Evolutionary conservation across 1,140 invertebrate genomes (phyloP), one percentile per base, ranked within the genome.

Genomic region (Zelostemma sp.): DNA sequence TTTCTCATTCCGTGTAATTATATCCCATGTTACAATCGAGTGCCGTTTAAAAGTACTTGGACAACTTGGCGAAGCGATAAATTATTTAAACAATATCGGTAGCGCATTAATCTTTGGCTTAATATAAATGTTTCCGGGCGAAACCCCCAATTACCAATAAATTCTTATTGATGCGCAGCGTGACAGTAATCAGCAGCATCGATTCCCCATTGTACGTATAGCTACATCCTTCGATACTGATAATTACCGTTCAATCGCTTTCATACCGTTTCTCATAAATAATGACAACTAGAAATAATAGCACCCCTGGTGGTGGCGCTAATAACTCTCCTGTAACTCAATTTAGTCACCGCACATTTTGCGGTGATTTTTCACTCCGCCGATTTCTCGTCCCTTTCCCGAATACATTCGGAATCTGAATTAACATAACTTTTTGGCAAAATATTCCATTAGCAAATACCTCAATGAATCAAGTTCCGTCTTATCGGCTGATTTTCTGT

Each of bases 11-110:
- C 3, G 25, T 8, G 25, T 28, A 28, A 28, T 28, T 28, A 8
- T 28, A 28, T 28, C 8, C 25, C n/a, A n/a, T 28, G 25, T 28
- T 3, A 28, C 25, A 28, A 4, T 28, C 25, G 3, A 28, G 25
- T 28, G 8, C 25, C 8, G 25, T 28, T 28, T 28, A 8, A 28
- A 28, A 28, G 8, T 28, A 28, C 25, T 35, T 4, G 6, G 4
- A 18, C 43, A 46, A 17, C 11, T 46, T n/a, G 17, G 43, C 9
- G 43, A 18, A 19, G 8, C 9, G 18, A 21, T 46, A 46, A 46
- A 46, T 46, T 19, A 46, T 46, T 46, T 46, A 46, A 46, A 46
- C 18, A 46, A 19, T 46, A 19, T 19, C 16, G 16, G 4, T 12
- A 19, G 16, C 17, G 1, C 1, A 12, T 18, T 19, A 12, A 46